Percentiles rank a stretch among this genome's conserved stretches.
Evolutionary conservation across 2,113 vertebrate genomes (phyloP).

Genomic region (Steatornis caripensis): DNA sequence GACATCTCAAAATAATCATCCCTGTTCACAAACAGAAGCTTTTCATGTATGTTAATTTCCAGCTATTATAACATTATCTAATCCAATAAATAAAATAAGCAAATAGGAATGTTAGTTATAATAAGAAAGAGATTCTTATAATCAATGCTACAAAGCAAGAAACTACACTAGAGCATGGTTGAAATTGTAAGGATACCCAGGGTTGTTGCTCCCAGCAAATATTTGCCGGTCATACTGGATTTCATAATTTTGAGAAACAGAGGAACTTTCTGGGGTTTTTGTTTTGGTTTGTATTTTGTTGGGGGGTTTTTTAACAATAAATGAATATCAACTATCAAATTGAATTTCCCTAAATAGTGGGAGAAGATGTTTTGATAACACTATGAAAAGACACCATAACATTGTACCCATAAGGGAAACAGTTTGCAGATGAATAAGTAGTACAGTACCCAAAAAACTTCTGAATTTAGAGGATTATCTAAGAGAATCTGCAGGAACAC

Average conservation of each 20-base stretch:
- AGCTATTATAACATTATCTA: neutral
- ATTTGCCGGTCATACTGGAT: neutral
- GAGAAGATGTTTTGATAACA: neutral
- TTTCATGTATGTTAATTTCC: neutral
- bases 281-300: neutral
- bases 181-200: neutral
- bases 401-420: neutral
- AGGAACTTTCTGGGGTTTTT: neutral
- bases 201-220: neutral
- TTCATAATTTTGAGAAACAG: neutral
- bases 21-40: neutral
- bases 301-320: neutral
- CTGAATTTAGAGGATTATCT: neutral
- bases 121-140: neutral
- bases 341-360: neutral
- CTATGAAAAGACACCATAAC: neutral
- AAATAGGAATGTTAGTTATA: neutral
- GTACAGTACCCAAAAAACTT: neutral
- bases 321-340: neutral
- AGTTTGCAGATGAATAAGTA: neutral
- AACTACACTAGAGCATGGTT: neutral
- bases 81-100: neutral
- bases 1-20: neutral
- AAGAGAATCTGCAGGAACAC: neutral
- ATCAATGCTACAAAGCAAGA: neutral